These are phyloP conservation scores for human (Homo sapiens) DNA, from an alignment of 2,113 vertebrate species.

Conservation along the genomic window GRCh38 chr11:25217501-25218000, in stretches of 20 bases:
- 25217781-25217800: background rate
- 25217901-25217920: background rate
- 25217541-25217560: background rate
- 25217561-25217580: background rate
- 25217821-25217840: background rate
- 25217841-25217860: background rate
- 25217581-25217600: background rate
- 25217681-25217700: background rate
- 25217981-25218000: background rate
- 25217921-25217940: background rate
- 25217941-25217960: background rate
- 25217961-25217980: conserved; percentile 18
- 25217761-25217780: background rate
- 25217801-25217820: background rate
- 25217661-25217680: background rate
- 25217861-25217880: background rate
- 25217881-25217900: conserved; percentile 1
- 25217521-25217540: background rate
- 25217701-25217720: background rate
- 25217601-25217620: background rate
- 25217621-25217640: background rate
- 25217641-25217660: background rate
- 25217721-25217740: background rate
- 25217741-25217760: background rate
- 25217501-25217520: background rate